phyloP scores from a whole-genome alignment of 2,113 vertebrate species.

The Orcinus orca region DNA sequence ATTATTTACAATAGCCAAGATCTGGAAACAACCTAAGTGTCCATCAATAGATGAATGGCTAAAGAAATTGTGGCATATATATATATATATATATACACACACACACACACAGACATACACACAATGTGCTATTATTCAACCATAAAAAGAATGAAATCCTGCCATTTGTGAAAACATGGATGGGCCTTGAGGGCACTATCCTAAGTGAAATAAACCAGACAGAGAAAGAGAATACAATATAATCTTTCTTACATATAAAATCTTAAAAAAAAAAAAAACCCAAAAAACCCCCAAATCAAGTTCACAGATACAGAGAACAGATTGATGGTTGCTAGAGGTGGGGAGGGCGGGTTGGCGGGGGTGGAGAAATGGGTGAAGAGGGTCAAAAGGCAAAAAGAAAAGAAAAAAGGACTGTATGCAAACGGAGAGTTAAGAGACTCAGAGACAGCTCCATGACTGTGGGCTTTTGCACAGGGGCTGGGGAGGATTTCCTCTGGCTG shows the following conservation, averaged over 20 bases:
- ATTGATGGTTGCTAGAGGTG: neutral
- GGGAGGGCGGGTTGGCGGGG: neutral
- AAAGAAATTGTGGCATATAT: no score
- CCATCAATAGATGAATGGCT: no score
- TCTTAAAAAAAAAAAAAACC: neutral
- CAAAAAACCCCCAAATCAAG: neutral
- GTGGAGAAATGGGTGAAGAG: neutral
- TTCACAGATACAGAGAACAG: neutral
- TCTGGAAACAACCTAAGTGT: no score
- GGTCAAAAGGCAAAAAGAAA: neutral
- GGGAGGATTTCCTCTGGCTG: neutral
- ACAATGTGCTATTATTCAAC: no score
- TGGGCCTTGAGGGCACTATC: neutral
- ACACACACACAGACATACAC: no score
- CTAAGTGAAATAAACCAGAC: neutral
- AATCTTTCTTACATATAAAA: neutral
- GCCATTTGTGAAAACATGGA: neutral
- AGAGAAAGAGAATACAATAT: neutral
- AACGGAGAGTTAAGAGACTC: no score
- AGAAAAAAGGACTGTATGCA: neutral
- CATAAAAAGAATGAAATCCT: no score
- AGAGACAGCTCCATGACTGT: fast-evolving
- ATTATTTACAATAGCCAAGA: no score
- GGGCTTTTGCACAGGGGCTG: neutral
- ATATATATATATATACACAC: no score